A percentile compares a stretch with the other conserved stretches of the same genome.
These are phyloP conservation scores for Bos indicus DNA, from an alignment of 2,113 vertebrate genomes.

Conservation along the genomic window DNA sequence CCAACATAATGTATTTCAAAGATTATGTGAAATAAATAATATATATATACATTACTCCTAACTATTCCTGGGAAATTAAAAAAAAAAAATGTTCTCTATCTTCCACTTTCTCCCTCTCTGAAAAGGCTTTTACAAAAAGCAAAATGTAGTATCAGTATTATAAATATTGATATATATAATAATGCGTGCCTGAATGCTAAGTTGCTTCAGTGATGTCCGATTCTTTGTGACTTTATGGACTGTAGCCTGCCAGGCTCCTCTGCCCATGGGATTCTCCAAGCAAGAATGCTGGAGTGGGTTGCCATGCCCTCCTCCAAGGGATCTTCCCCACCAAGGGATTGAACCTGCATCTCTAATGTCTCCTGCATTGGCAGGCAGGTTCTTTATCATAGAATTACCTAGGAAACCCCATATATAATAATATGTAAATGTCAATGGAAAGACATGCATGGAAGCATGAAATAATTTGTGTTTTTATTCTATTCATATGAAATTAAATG, in stretches of 20 bases:
- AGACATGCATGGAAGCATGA: neutral
- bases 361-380: neutral
- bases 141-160: neutral
- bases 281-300: neutral
- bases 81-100: neutral
- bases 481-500: neutral
- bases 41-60: neutral
- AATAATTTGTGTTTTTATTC: neutral
- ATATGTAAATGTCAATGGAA: neutral
- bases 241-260: neutral
- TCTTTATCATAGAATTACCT: neutral
- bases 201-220: neutral
- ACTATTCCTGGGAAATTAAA: neutral
- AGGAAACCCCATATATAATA: neutral
- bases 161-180: neutral
- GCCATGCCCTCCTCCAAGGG: neutral
- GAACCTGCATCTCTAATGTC: neutral
- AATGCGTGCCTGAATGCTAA: neutral
- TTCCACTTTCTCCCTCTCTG: neutral
- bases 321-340: neutral
- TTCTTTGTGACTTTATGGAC: neutral
- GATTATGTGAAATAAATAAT: neutral
- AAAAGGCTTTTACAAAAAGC: neutral
- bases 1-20: neutral
- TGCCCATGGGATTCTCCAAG: neutral